These are phyloP conservation scores for Nomia melanderi DNA, from an alignment of 1,140 invertebrate genomes.

Conservation along the genomic window DNA sequence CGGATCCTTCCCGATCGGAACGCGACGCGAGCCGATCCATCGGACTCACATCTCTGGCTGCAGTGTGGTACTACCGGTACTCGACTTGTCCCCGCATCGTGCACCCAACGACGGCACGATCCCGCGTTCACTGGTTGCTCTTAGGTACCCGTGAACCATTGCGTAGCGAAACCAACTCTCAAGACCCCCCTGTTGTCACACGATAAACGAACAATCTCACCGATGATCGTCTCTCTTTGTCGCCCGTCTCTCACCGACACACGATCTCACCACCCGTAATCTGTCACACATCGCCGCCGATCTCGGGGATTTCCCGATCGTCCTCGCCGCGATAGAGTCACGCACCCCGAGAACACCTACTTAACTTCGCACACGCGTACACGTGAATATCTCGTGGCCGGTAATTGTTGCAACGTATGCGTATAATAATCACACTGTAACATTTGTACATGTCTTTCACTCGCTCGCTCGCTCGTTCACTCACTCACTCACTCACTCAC, in stretches of 20 bases:
- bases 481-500: too few relatives aligned
- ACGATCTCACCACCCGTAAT: neutral
- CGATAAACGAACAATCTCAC: constrained; percentile 19
- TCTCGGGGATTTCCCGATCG: too few relatives aligned
- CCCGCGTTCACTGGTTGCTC: constrained; percentile 43
- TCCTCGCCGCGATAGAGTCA: too few relatives aligned
- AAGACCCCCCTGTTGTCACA: constrained; percentile 57
- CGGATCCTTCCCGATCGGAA: too few relatives aligned
- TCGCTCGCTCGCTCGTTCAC: too few relatives aligned
- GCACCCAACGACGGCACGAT: constrained; percentile 47
- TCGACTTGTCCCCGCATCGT: constrained; percentile 68
- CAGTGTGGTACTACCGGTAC: constrained; percentile 74
- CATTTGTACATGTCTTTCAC: too few relatives aligned
- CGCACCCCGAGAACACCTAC: neutral
- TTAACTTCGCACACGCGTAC: neutral
- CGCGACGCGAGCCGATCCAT: constrained; percentile 19
- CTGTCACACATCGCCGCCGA: too few relatives aligned
- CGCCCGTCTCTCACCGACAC: constrained; percentile 31
- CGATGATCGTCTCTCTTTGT: too few relatives aligned
- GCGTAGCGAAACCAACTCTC: constrained; percentile 74
- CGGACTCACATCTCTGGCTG: constrained; percentile 68
- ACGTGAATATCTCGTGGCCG: constrained; percentile 25
- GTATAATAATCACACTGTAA: too few relatives aligned
- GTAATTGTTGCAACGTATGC: constrained; percentile 19
- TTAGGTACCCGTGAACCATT: constrained; percentile 78